Conservation (phyloP, 2,888 invertebrate species). For the Scaptomyza polygonia region DNA sequence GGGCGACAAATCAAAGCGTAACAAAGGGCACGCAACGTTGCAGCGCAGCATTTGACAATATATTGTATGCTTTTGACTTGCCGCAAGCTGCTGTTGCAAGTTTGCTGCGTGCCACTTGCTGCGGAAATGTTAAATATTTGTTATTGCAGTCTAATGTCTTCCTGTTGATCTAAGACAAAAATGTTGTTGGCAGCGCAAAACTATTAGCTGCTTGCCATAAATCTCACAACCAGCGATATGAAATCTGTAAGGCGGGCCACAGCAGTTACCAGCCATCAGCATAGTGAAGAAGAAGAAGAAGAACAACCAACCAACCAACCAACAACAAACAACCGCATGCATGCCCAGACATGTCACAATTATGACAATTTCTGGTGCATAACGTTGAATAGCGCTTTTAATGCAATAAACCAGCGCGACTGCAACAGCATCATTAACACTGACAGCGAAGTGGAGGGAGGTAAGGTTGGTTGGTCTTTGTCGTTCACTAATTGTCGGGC, state of each 20-base stretch:
- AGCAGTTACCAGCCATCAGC: conserved; percentile 1
- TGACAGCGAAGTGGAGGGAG: conserved; percentile 57
- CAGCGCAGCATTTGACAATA: conserved; percentile 72
- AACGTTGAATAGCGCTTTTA: conserved; percentile 75
- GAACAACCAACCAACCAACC: too few species aligned
- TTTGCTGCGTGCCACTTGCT: conserved; percentile 36
- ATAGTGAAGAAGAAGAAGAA: not conserved
- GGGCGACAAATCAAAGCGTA: conserved; percentile 71
- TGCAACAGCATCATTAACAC: conserved; percentile 73
- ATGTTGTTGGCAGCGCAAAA: conserved; percentile 65
- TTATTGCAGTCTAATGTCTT: conserved; percentile 79
- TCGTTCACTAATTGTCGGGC: conserved; percentile 75
- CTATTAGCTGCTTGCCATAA: conserved; percentile 70
- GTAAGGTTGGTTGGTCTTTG: conserved; percentile 48
- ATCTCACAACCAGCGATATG: conserved; percentile 52
- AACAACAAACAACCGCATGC: conserved; percentile 43
- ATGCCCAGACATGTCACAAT: conserved; percentile 76
- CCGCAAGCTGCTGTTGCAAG: conserved; percentile 19
- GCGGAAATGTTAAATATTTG: conserved; percentile 81
- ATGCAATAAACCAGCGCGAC: conserved; percentile 75
- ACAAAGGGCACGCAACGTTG: conserved; percentile 61
- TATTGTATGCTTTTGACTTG: conserved; percentile 66
- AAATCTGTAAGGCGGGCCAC: conserved; percentile 12
- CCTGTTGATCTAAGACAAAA: conserved; percentile 68
- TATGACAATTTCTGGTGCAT: conserved; percentile 81